Evolutionary conservation across 2,888 invertebrate genomes (phyloP).

Genomic region (Brassicogethes aeneus): DNA sequence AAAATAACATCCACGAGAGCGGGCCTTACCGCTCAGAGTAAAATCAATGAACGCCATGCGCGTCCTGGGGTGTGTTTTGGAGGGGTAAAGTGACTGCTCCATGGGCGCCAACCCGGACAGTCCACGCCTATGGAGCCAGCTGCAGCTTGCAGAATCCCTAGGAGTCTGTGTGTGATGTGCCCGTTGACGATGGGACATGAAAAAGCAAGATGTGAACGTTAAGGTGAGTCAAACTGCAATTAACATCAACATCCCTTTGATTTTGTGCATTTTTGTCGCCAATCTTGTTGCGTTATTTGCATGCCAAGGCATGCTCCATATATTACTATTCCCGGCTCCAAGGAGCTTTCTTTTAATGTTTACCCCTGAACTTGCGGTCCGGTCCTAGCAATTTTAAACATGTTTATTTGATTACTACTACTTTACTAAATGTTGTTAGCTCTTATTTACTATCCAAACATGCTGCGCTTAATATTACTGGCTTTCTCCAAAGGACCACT

Average conservation of each 20-base stretch:
- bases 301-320: too few relatives aligned
- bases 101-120: slow-evolving; percentile 40
- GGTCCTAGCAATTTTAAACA: not conserved
- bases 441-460: not conserved
- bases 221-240: slow-evolving; percentile 19
- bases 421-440: not conserved
- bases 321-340: not conserved
- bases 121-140: slow-evolving; percentile 43
- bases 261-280: too few relatives aligned
- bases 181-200: slow-evolving; percentile 33
- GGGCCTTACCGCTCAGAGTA: slow-evolving; percentile 27
- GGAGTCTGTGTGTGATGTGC: slow-evolving; percentile 35
- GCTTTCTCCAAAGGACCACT: not conserved
- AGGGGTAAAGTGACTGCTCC: slow-evolving; percentile 20
- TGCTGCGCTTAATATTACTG: not conserved
- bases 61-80: slow-evolving; percentile 25
- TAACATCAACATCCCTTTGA: too few relatives aligned
- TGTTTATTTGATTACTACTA: not conserved
- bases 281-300: not conserved
- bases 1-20: slow-evolving; percentile 30
- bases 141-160: slow-evolving; percentile 36
- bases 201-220: slow-evolving; percentile 28
- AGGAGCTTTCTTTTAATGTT: not conserved
- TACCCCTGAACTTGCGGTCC: not conserved
- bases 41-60: slow-evolving; percentile 40